Percentiles rank a stretch among this genome's conserved stretches.
phyloP scores from a whole-genome alignment of 2,797 vertebrate genomes.

The Enteromius treurensis region DNA sequence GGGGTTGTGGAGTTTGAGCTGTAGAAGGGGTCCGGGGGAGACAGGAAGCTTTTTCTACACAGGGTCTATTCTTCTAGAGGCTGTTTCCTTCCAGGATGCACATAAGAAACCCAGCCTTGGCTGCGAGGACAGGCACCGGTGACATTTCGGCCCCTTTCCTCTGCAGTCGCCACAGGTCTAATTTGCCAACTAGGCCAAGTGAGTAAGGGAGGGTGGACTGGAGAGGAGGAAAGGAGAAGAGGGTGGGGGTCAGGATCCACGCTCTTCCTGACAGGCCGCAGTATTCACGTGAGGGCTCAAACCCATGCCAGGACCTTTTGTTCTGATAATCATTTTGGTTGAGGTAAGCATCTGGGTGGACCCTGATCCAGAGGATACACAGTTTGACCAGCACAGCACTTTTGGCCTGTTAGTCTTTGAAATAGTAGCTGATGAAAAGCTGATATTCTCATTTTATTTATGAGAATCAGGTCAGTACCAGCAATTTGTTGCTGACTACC shows the following conservation, averaged over 20 bases:
- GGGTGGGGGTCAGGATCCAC: slow-evolving; percentile 41
- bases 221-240: slow-evolving; percentile 18
- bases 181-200: slow-evolving; percentile 69
- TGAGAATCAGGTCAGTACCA: slow-evolving; percentile 50
- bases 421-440: slow-evolving; percentile 33
- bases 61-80: slow-evolving; percentile 77
- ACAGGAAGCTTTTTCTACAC: slow-evolving; percentile 71
- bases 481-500: slow-evolving; percentile 58
- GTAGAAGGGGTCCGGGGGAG: slow-evolving; percentile 5
- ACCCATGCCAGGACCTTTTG: slow-evolving; percentile 62
- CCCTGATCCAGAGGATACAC: slow-evolving; percentile 31
- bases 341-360: slow-evolving; percentile 44
- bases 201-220: slow-evolving; percentile 36
- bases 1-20: slow-evolving; percentile 26
- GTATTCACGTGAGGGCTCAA: slow-evolving; percentile 64
- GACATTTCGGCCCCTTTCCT: slow-evolving; percentile 67
- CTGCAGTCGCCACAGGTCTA: slow-evolving; percentile 58
- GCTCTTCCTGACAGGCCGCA: slow-evolving; percentile 64
- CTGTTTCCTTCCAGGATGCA: slow-evolving; percentile 77
- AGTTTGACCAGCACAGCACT: slow-evolving; percentile 42
- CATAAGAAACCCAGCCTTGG: slow-evolving; percentile 62
- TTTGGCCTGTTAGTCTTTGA: slow-evolving; percentile 20
- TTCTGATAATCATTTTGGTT: slow-evolving; percentile 47
- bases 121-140: slow-evolving; percentile 40
- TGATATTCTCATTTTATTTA: slow-evolving; percentile 49